phyloP scores from a whole-genome alignment of 2,797 vertebrate species.

The Mycteria americana region DNA sequence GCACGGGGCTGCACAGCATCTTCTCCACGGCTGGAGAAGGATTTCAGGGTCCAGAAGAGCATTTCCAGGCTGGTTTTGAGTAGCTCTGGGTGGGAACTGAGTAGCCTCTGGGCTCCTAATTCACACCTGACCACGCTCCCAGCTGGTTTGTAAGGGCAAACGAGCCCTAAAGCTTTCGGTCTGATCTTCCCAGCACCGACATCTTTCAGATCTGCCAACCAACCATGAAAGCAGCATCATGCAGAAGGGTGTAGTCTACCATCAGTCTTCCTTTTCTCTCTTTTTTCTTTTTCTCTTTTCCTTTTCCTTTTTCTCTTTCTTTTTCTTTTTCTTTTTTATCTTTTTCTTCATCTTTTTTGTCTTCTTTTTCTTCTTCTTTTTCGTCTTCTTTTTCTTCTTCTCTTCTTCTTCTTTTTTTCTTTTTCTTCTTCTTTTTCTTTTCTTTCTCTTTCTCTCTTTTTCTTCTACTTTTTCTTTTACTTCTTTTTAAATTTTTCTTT shows the following conservation, averaged over 20 bases:
- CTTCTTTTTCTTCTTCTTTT: fast-evolving
- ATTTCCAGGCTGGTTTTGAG: not conserved
- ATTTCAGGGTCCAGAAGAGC: not conserved
- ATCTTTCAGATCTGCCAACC: not conserved
- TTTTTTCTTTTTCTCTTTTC: no score
- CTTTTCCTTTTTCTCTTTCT: fast-evolving
- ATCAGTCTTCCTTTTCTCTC: not conserved
- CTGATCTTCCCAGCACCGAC: not conserved
- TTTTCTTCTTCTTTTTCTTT: no score
- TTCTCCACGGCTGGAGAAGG: not conserved
- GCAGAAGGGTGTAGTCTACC: not conserved
- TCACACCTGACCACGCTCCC: not conserved
- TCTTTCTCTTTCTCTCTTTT: not conserved
- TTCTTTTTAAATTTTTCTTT: not conserved
- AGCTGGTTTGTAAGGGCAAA: not conserved
- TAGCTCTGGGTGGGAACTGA: not conserved
- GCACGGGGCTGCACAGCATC: not conserved
- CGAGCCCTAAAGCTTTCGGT: not conserved
- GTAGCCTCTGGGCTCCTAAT: not conserved
- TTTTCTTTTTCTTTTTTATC: fast-evolving
- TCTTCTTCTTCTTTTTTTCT: fast-evolving
- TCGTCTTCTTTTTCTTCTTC: no score
- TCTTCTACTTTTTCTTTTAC: no score
- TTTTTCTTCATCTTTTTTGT: fast-evolving
- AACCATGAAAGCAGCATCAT: not conserved